Evolutionary conservation across 2,888 invertebrate species (phyloP), one percentile per base, ranked within the genome.

Genomic region (Coenonympha glycerion): DNA sequence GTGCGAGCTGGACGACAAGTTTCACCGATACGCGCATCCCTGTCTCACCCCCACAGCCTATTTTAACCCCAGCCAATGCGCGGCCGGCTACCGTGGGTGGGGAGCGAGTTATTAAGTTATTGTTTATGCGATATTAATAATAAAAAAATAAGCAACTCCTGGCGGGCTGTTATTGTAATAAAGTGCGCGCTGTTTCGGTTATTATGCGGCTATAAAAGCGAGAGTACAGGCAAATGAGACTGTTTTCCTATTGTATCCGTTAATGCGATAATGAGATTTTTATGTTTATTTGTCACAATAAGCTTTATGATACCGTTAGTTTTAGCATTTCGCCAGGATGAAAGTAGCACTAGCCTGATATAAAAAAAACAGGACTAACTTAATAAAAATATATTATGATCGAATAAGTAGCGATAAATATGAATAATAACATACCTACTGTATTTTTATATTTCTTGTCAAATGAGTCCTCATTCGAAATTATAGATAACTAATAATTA

Each of bases 101-200:
- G 81, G 83, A 67, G 76, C 71, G 69, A 77, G 73, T 82, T 85
- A 85, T 85, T 81, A 83, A 82, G 82, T 85, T 84, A 85, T 86
- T 87, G 84, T 86, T 86, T 85, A 86, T 81, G 76, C 73, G 68
- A 76, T 81, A 82, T 85, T 80, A 79, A 84, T 84, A 82, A 80
- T 80, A 84, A 83, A 85, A 80, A 85, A 84, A 78, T 75, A 77
- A 77, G 65, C 66, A 65, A 64, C 69, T 66, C 69, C 59, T 62
- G 66, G 60, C 70, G 66, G 68, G 71, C 71, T 72, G 73, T 74
- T 77, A 73, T 74, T 74, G 69, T 73, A 68, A 76, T 75, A 74
- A 71, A 69, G 67, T 62, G 71, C 66, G 66, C 68, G 67, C 55
- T 61, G 60, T 69, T 72, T 71, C 65, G 62, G 67, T 68, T 73